phyloP scores from a whole-genome alignment of 2,113 vertebrate genomes.

The Epinephelus lanceolatus region DNA sequence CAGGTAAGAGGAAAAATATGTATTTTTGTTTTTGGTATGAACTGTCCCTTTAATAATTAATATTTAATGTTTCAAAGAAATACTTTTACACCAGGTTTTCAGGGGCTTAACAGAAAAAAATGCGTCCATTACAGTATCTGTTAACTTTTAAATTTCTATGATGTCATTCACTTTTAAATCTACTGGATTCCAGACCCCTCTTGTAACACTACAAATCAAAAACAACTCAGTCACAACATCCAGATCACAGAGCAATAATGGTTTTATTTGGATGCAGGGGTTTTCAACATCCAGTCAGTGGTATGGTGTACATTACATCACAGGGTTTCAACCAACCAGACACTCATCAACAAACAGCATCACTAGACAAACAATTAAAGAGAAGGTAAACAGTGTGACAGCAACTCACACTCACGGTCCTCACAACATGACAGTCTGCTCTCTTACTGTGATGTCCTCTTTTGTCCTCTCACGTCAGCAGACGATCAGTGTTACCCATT shows the following conservation, averaged over 20 bases:
- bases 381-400: conserved; percentile 80
- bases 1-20: too few species aligned
- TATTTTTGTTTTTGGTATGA: too few species aligned
- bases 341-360: conserved; percentile 88
- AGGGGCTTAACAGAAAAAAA: neutral
- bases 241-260: conserved; percentile 74
- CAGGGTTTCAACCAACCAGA: conserved; percentile 90
- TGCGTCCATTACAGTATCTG: neutral
- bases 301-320: conserved; percentile 88
- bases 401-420: conserved; percentile 72
- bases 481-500: conserved; percentile 77
- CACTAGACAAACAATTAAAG: conserved; percentile 85
- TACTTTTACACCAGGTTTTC: neutral
- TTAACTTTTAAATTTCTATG: neutral
- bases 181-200: neutral
- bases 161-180: neutral
- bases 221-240: conserved; percentile 15
- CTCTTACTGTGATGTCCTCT: conserved; percentile 61
- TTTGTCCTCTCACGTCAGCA: conserved; percentile 67
- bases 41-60: too few species aligned
- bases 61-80: neutral
- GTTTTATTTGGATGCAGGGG: conserved; percentile 83
- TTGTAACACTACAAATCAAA: neutral
- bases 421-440: conserved; percentile 62
- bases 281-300: conserved; percentile 90